Evolutionary conservation across 2,888 invertebrate genomes (phyloP).

Genomic region (Cephonodes hylas): DNA sequence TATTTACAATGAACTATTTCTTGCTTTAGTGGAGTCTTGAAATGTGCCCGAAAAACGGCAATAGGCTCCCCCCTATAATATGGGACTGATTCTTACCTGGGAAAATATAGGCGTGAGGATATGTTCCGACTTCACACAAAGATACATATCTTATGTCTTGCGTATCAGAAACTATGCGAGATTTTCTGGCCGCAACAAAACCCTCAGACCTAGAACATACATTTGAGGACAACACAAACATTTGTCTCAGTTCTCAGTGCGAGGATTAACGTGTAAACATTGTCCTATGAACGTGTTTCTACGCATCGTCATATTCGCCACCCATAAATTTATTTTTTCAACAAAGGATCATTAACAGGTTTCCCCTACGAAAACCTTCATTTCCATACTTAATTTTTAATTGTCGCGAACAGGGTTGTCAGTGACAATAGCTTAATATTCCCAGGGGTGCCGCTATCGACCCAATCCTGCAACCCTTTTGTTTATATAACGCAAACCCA

Average conservation of each 20-base stretch:
- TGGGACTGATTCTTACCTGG: too few relatives aligned
- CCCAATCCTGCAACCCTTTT: conserved; percentile 17
- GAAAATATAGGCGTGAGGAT: too few relatives aligned
- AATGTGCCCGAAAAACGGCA: too few relatives aligned
- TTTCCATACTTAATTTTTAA: background rate
- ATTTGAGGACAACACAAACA: background rate
- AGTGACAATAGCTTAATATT: background rate
- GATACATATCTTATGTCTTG: background rate
- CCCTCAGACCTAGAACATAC: background rate
- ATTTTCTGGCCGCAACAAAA: background rate
- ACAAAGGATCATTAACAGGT: too few relatives aligned
- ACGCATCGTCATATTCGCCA: too few relatives aligned
- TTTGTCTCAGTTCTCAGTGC: background rate
- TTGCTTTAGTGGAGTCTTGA: too few relatives aligned
- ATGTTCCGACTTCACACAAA: too few relatives aligned
- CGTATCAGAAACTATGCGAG: background rate
- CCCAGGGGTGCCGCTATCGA: background rate
- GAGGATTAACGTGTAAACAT: too few relatives aligned
- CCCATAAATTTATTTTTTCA: background rate
- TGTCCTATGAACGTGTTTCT: background rate
- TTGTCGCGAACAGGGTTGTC: background rate
- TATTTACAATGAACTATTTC: too few relatives aligned
- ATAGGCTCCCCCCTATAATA: too few relatives aligned
- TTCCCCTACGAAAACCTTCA: background rate
- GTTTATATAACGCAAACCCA: conserved; percentile 12